phyloP scores from a whole-genome alignment of 1,140 invertebrate genomes.

The Drosophila takahashii region DNA sequence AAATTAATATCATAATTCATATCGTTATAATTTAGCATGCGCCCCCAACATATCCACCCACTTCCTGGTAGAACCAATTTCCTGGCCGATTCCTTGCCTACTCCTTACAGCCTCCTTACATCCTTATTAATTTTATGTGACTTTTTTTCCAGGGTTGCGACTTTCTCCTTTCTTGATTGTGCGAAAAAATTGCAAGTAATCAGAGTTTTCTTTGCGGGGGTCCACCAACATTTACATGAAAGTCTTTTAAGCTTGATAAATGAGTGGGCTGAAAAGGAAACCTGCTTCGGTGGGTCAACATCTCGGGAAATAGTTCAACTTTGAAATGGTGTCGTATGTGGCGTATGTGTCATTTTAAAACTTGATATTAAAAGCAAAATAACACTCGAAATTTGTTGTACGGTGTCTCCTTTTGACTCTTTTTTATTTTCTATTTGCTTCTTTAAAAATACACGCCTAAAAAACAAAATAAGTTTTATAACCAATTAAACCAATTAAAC shows the following conservation, averaged over 20 bases:
- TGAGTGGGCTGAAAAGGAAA: slow-evolving; percentile 41
- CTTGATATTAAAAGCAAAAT: too few species aligned
- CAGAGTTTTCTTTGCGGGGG: slow-evolving; percentile 41
- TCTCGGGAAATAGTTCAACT: slow-evolving; percentile 13
- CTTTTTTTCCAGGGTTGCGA: slow-evolving; percentile 59
- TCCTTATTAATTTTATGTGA: slow-evolving; percentile 81
- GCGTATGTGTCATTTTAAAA: slow-evolving; percentile 51
- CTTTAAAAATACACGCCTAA: too few species aligned
- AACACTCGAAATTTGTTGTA: too few species aligned
- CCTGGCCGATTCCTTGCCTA: neutral
- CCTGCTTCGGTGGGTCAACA: slow-evolving; percentile 1
- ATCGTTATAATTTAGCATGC: slow-evolving; percentile 79
- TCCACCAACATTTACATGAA: slow-evolving; percentile 63
- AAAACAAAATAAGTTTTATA: too few species aligned
- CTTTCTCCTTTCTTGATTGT: slow-evolving; percentile 27
- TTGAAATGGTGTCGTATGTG: slow-evolving; percentile 36
- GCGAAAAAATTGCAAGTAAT: slow-evolving; percentile 69
- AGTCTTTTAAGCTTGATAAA: slow-evolving; percentile 80
- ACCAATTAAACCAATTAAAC: neutral
- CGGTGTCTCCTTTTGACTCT: too few species aligned
- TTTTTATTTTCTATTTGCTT: too few species aligned
- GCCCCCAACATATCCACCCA: slow-evolving; percentile 30
- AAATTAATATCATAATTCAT: slow-evolving; percentile 84
- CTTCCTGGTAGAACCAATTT: neutral
- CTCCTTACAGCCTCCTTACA: slow-evolving; percentile 29